These are phyloP conservation scores for Nymphicus hollandicus DNA, from an alignment of 2,113 vertebrate species.

Conservation along the genomic window DNA sequence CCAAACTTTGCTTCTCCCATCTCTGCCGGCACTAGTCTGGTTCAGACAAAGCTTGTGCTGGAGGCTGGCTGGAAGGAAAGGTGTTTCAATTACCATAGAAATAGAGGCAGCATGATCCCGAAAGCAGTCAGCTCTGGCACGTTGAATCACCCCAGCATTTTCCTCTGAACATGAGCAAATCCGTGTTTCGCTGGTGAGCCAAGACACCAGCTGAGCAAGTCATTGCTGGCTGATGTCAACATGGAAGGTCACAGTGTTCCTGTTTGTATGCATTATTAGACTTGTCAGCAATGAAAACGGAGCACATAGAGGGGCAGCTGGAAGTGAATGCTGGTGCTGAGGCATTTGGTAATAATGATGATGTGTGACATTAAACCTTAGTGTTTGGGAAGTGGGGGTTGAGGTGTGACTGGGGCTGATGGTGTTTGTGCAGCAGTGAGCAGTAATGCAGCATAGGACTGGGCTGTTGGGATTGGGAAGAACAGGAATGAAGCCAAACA, in stretches of 20 bases:
- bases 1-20: conserved; percentile 9
- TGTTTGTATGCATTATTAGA: neutral
- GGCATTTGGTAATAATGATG: neutral
- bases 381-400: neutral
- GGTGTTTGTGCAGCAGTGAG: neutral
- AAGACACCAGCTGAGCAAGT: neutral
- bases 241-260: neutral
- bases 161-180: neutral
- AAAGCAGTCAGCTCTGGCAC: neutral
- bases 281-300: neutral
- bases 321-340: neutral
- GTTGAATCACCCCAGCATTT: neutral
- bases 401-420: neutral
- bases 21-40: neutral
- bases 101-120: neutral
- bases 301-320: neutral
- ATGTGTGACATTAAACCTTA: neutral
- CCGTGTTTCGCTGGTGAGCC: neutral
- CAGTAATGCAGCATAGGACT: neutral
- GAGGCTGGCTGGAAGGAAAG: neutral
- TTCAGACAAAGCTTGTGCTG: neutral
- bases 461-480: neutral
- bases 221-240: neutral
- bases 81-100: neutral
- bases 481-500: neutral